These are phyloP conservation scores for Armadillidium nasatum DNA, from an alignment of 1,140 invertebrate species.

Conservation along the genomic window DNA sequence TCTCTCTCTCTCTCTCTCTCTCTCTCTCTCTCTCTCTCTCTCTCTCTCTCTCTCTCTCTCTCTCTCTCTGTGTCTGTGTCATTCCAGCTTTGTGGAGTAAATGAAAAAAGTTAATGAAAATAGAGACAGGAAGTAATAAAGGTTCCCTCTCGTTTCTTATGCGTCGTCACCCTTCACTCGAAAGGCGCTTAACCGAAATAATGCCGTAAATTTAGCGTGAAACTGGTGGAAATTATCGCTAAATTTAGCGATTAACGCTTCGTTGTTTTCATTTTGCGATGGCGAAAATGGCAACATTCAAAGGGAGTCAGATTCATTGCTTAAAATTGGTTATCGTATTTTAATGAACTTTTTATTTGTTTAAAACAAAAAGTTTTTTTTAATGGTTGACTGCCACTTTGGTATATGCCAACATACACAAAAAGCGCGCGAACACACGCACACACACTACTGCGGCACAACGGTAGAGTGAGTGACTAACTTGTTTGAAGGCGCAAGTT, in stretches of 20 bases:
- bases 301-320: neutral
- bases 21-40: neutral
- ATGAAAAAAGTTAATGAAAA: neutral
- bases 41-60: neutral
- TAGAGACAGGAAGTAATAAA: neutral
- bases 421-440: too few relatives aligned
- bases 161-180: neutral
- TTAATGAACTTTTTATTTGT: neutral
- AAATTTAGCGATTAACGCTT: neutral
- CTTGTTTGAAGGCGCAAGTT: too few relatives aligned
- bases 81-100: too few relatives aligned
- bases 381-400: too few relatives aligned
- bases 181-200: neutral
- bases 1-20: slow-evolving; percentile 1
- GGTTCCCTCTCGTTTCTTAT: neutral
- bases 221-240: slow-evolving; percentile 1
- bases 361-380: neutral
- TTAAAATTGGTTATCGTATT: neutral
- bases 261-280: neutral
- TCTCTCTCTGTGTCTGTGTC: slow-evolving; percentile 8
- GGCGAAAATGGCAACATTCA: neutral
- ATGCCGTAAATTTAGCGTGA: neutral
- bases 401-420: too few relatives aligned
- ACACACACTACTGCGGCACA: too few relatives aligned
- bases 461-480: too few relatives aligned